Evolutionary conservation across 2,797 vertebrate species (phyloP).

Genomic region (Parambassis ranga): DNA sequence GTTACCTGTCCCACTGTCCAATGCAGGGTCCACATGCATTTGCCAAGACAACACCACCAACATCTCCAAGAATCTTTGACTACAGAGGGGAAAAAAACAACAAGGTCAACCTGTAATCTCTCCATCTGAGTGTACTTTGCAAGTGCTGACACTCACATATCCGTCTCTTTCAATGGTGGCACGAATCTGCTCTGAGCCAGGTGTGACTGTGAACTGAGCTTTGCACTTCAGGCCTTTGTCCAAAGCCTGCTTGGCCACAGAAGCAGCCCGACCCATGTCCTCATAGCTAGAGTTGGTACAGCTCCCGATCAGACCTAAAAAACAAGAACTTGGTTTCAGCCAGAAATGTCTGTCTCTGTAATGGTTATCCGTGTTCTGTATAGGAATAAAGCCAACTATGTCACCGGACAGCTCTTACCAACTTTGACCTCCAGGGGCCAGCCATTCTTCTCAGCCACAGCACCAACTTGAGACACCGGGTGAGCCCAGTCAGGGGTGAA

Average conservation of each 20-base stretch:
- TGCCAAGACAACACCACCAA: slow-evolving; percentile 93
- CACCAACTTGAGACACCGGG: slow-evolving; percentile 87
- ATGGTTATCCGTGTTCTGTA: too few species aligned
- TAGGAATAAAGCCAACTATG: too few species aligned
- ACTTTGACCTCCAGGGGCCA: slow-evolving; percentile 93
- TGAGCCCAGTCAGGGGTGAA: slow-evolving; percentile 96
- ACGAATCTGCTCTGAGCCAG: slow-evolving; percentile 94
- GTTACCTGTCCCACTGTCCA: slow-evolving; percentile 95
- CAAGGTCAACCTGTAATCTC: background rate
- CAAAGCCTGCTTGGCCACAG: slow-evolving; percentile 92
- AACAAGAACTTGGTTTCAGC: too few species aligned
- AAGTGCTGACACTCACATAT: slow-evolving; percentile 81
- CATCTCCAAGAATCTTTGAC: slow-evolving; percentile 87
- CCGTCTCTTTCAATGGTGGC: slow-evolving; percentile 95
- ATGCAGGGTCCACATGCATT: slow-evolving; percentile 97
- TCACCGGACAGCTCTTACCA: too few species aligned
- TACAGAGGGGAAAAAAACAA: slow-evolving; percentile 45
- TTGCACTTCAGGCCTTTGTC: slow-evolving; percentile 90
- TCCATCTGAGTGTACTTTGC: background rate
- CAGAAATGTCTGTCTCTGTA: too few species aligned
- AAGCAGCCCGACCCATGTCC: slow-evolving; percentile 93
- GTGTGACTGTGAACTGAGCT: slow-evolving; percentile 90
- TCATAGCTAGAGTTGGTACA: slow-evolving; percentile 89
- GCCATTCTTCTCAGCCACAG: slow-evolving; percentile 84
- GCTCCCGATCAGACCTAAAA: slow-evolving; percentile 72